Evolutionary conservation across 2,888 invertebrate genomes (phyloP).

Genomic region (Eueremaeus valkanovi): DNA sequence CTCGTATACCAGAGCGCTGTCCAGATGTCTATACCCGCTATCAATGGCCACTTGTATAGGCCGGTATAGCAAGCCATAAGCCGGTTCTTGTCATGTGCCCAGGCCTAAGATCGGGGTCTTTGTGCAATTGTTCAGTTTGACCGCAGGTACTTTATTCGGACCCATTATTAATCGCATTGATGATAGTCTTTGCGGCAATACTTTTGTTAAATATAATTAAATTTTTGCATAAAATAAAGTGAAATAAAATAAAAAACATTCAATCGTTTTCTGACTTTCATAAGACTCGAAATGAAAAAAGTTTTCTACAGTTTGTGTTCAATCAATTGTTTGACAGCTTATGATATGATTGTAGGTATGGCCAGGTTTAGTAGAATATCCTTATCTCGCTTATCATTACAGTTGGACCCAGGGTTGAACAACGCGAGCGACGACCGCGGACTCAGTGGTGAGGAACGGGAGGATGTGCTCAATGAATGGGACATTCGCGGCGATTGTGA

Average conservation of each 20-base stretch:
- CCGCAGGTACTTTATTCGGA: slow-evolving; percentile 32
- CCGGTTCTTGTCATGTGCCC: slow-evolving; percentile 49
- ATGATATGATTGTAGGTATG: background rate
- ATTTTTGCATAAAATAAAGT: no score
- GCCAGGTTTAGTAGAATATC: background rate
- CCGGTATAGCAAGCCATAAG: slow-evolving; percentile 47
- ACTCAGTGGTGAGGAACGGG: background rate
- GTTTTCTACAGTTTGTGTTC: no score
- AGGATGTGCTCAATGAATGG: background rate
- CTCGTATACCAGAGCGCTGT: slow-evolving; percentile 51
- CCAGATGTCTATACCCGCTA: slow-evolving; percentile 52
- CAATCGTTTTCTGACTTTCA: no score
- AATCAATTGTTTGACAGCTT: no score
- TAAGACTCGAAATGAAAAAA: slow-evolving; percentile 2
- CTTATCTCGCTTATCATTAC: background rate
- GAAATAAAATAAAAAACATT: no score
- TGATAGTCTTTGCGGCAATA: slow-evolving; percentile 6
- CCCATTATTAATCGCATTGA: no score
- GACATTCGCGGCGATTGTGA: slow-evolving; percentile 35
- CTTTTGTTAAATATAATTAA: no score
- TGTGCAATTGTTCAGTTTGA: slow-evolving; percentile 46
- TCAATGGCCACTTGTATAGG: slow-evolving; percentile 51
- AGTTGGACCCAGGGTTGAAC: background rate
- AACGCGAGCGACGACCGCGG: background rate
- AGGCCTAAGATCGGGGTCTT: slow-evolving; percentile 49